phyloP scores from a whole-genome alignment of 2,797 vertebrate species.

The Aselliscus stoliczkanus region DNA sequence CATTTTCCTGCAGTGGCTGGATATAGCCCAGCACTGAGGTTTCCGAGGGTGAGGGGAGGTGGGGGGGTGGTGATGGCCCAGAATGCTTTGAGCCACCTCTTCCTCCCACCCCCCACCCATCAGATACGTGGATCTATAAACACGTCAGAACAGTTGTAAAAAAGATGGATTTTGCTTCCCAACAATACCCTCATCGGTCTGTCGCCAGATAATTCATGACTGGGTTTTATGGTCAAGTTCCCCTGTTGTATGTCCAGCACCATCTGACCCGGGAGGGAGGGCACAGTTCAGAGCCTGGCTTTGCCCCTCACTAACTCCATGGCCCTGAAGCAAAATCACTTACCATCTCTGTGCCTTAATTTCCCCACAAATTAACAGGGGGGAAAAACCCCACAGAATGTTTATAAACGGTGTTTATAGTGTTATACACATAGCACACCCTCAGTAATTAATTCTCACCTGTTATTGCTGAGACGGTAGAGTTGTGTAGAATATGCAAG shows the following conservation, averaged over 20 bases:
- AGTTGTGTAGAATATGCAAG: fast-evolving
- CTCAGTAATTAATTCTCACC: fast-evolving
- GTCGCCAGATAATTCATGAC: conserved; percentile 45
- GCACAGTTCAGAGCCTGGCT: background rate
- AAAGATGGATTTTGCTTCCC: conserved; percentile 54
- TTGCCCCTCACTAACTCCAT: background rate
- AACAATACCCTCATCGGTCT: background rate
- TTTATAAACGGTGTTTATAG: fast-evolving
- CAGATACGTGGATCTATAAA: conserved; percentile 35
- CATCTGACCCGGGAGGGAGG: background rate
- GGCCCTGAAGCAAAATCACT: background rate
- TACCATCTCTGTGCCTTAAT: background rate
- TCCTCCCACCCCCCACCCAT: background rate
- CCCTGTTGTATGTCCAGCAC: fast-evolving
- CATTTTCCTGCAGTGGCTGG: background rate
- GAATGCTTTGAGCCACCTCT: background rate
- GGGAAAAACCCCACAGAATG: background rate
- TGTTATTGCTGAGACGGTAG: background rate
- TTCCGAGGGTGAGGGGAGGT: background rate
- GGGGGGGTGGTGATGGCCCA: background rate
- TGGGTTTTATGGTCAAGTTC: background rate
- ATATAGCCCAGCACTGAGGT: background rate
- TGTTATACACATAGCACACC: fast-evolving
- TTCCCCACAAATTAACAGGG: background rate
- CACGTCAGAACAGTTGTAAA: conserved; percentile 59